A percentile compares a stretch with the other conserved stretches of the same genome.
phyloP scores from a whole-genome alignment of 2,888 invertebrate species.

The Odontocerum albicorne region DNA sequence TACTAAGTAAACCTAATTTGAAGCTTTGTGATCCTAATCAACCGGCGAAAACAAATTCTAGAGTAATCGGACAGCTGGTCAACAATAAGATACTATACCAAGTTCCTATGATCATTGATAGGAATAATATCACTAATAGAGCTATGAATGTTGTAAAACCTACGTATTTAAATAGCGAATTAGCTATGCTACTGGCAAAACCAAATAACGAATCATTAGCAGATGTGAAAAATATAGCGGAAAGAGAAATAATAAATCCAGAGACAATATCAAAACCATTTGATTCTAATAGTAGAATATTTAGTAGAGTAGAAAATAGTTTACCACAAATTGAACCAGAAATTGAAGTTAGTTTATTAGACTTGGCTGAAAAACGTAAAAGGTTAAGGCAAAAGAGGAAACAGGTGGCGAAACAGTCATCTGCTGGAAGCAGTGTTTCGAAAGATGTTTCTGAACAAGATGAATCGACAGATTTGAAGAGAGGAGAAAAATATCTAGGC shows the following conservation, averaged over 20 bases:
- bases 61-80: slow-evolving; percentile 18
- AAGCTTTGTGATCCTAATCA: slow-evolving; percentile 16
- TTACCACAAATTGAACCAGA: no score
- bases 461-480: slow-evolving; percentile 41
- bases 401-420: slow-evolving; percentile 9
- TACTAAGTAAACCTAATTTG: slow-evolving; percentile 29
- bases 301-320: no score
- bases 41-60: slow-evolving; percentile 10
- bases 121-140: slow-evolving; percentile 35
- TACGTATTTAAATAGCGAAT: slow-evolving; percentile 29
- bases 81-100: slow-evolving; percentile 52
- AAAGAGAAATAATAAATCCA: neutral
- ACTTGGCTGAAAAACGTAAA: slow-evolving; percentile 58
- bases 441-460: slow-evolving; percentile 6
- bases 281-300: no score
- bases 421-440: neutral
- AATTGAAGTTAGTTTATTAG: slow-evolving; percentile 53
- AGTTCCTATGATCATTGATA: slow-evolving; percentile 49
- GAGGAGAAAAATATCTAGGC: slow-evolving; percentile 43
- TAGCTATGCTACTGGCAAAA: slow-evolving; percentile 30
- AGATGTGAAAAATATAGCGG: slow-evolving; percentile 10
- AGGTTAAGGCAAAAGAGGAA: slow-evolving; percentile 45
- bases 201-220: slow-evolving; percentile 11
- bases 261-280: no score
- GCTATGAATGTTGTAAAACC: slow-evolving; percentile 28